Base-by-base conservation (phyloP, 2,797 vertebrate species). In the Hapalemur alaotrensis region DNA sequence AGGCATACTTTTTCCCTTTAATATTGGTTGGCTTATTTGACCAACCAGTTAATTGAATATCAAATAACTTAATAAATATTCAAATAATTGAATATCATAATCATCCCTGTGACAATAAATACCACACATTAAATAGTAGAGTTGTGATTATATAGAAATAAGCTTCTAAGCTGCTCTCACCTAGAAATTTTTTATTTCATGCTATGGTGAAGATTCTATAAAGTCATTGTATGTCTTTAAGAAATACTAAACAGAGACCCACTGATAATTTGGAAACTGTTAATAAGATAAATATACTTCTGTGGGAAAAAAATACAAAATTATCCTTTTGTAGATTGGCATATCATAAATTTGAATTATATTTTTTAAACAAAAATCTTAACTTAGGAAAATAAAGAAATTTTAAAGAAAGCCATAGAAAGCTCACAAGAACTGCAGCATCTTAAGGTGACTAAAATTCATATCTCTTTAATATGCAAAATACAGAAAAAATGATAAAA, bases 1-100 rank as follows among this genome's bases (percentile, higher is more conserved):
- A 94, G 63, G 73, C 28, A 73, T 18, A 4, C 2, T 12, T 30
- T 82, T 92, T 35, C 23, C 14, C 69, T 97, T 86, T 57, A 48
- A 85, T 80, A 54, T 57, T 41, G 1, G 0, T 69, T 92, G 46
- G 1, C 14, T 89, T 97, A 78, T 81, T 90, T 72, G 85, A 11
- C 35, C 54, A 87, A 93, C 1, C 86, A 92, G 61, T 84, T 95
- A 93, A 59, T 54, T 92, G 73, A 95, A 95, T 96, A 95, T 95
- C 87, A 97, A 95, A 73, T 50, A 69, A 65, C 81, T 86, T 59
- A 92, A 93, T 78, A 93, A 95, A 69, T 76, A 81, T 80, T 97
- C 22, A 80, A 69, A 72, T 70, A 85, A 75, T 28, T 82, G 57
- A 96, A 88, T 95, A 95, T 93, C 73, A 89, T 35, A 54, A 46